Conservation (phyloP, 1,140 invertebrate species). For the Pseudomyrmex concolor region DNA sequence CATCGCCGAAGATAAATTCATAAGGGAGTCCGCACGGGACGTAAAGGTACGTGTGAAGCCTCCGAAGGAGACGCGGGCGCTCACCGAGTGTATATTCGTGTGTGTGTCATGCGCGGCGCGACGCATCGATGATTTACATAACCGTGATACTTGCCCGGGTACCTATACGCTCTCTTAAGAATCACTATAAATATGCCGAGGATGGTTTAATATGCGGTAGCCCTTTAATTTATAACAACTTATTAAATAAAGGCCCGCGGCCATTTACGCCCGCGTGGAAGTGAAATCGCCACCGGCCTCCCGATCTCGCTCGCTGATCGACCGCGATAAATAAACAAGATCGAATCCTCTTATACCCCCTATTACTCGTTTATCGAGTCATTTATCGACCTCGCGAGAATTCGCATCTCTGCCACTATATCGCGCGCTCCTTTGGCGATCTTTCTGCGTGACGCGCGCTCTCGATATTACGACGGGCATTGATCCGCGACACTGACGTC, state of each 20-base stretch:
- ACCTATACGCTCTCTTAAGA: conserved; percentile 64
- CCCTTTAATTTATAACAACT: conserved; percentile 81
- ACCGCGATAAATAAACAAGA: conserved; percentile 73
- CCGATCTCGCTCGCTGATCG: conserved; percentile 55
- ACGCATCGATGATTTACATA: conserved; percentile 71
- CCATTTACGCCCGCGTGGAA: conserved; percentile 63
- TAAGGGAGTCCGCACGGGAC: conserved; percentile 54
- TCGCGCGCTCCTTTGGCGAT: not conserved
- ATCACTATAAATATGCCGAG: conserved; percentile 79
- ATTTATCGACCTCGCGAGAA: conserved; percentile 35
- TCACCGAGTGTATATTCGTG: too few relatives aligned
- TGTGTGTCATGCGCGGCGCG: conserved; percentile 36
- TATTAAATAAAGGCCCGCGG: conserved; percentile 79
- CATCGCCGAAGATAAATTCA: conserved; percentile 75
- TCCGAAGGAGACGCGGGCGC: not conserved
- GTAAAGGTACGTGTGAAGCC: not conserved
- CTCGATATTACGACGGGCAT: conserved; percentile 29
- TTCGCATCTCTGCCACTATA: conserved; percentile 1
- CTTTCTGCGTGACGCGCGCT: conserved; percentile 7
- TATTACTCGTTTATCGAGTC: conserved; percentile 58
- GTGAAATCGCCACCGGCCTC: conserved; percentile 17
- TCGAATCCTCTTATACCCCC: not conserved
- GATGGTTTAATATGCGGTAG: conserved; percentile 80
- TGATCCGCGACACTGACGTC: conserved; percentile 23
- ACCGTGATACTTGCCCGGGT: conserved; percentile 35